Evolutionary conservation across 2,797 vertebrate genomes (phyloP).

Genomic region (Lagorchestes hirsutus): DNA sequence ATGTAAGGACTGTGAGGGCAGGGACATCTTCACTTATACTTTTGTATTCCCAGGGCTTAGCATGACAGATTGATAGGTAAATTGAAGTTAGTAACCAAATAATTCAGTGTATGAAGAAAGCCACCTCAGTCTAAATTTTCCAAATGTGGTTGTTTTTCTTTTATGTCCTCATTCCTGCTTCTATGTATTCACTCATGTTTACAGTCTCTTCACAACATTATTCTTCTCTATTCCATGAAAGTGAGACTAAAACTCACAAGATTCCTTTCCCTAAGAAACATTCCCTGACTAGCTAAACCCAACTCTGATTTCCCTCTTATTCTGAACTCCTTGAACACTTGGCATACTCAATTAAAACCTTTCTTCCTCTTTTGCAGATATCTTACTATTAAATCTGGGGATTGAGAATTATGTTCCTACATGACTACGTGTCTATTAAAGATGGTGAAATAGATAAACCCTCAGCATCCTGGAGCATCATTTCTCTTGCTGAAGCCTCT

Average conservation of each 20-base stretch:
- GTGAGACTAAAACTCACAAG: not conserved
- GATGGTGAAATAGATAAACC: not conserved
- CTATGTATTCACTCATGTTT: not conserved
- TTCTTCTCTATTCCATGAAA: not conserved
- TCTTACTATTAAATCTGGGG: not conserved
- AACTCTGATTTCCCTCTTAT: not conserved
- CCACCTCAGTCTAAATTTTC: not conserved
- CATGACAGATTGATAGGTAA: slow-evolving; percentile 5
- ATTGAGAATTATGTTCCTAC: not conserved
- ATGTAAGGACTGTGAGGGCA: not conserved
- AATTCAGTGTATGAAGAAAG: slow-evolving; percentile 3
- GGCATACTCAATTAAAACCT: slow-evolving; percentile 24
- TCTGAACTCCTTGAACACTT: not conserved
- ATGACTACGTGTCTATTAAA: too few species aligned
- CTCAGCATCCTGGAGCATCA: not conserved
- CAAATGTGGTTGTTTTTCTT: slow-evolving; percentile 32
- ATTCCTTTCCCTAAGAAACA: not conserved
- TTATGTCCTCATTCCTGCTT: not conserved
- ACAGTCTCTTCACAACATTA: not conserved
- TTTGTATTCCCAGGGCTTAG: not conserved
- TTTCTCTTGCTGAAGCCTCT: not conserved
- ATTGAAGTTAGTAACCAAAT: not conserved
- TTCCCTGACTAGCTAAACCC: not conserved
- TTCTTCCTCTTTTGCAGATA: slow-evolving; percentile 25
- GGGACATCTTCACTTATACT: not conserved